These are phyloP conservation scores for Eupelmus urozonus DNA, from an alignment of 2,888 invertebrate species.

Conservation along the genomic window DNA sequence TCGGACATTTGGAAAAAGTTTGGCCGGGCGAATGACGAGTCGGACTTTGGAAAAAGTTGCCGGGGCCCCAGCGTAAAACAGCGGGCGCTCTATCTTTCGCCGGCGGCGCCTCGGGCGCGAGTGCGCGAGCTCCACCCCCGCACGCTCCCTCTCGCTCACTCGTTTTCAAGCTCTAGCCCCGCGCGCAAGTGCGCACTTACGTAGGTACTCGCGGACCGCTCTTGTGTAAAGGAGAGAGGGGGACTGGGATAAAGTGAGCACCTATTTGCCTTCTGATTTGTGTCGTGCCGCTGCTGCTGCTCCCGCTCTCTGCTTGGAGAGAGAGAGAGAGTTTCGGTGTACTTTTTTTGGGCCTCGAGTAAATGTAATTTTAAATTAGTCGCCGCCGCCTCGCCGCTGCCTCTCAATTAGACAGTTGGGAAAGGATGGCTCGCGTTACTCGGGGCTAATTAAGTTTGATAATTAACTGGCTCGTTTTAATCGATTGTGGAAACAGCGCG, in stretches of 20 bases:
- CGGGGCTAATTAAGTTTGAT: too few species aligned
- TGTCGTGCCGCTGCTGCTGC: neutral
- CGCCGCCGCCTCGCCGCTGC: too few species aligned
- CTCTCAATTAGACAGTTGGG: too few species aligned
- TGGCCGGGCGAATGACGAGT: constrained; percentile 62
- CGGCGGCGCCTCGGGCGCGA: constrained; percentile 25
- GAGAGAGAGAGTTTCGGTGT: too few species aligned
- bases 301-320: too few species aligned
- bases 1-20: constrained; percentile 64
- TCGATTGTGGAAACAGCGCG: too few species aligned
- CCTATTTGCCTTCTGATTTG: constrained; percentile 40
- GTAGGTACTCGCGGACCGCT: constrained; percentile 50
- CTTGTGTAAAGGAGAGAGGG: constrained; percentile 13
- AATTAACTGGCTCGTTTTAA: too few species aligned
- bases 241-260: constrained; percentile 25
- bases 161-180: constrained; percentile 45
- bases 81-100: constrained; percentile 47
- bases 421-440: too few species aligned
- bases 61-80: constrained; percentile 47
- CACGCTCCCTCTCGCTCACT: neutral
- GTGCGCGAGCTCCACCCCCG: neutral
- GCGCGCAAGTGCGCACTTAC: constrained; percentile 54
- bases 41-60: constrained; percentile 63
- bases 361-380: too few species aligned
- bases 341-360: too few species aligned